Conservation (phyloP, 2,888 invertebrate species). For the Phyllotreta striolata region DNA sequence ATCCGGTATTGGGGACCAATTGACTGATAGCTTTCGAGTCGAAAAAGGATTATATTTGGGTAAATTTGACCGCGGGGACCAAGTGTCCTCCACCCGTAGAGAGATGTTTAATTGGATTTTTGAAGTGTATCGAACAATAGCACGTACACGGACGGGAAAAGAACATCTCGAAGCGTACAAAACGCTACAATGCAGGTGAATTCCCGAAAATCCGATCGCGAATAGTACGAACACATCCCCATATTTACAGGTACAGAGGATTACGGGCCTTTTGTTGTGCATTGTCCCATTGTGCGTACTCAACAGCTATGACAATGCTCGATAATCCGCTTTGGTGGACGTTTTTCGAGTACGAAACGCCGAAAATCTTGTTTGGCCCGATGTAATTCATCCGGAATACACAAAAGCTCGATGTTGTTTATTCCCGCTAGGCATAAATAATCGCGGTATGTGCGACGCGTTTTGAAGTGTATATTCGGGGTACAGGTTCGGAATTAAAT, state of each 20-base stretch:
- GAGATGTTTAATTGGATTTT: too few species aligned
- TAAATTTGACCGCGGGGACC: too few species aligned
- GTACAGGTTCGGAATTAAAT: conserved; percentile 18
- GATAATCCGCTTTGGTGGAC: conserved; percentile 52
- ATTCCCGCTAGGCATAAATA: conserved; percentile 50
- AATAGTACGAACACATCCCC: not conserved
- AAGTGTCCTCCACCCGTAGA: too few species aligned
- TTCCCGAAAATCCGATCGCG: too few species aligned
- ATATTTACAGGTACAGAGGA: conserved; percentile 41
- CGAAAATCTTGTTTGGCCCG: conserved; percentile 43
- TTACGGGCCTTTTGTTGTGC: conserved; percentile 35
- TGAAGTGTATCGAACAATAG: too few species aligned
- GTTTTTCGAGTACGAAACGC: conserved; percentile 38
- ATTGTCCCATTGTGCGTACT: conserved; percentile 48
- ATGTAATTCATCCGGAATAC: conserved; percentile 46
- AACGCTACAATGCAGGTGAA: too few species aligned
- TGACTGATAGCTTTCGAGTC: too few species aligned
- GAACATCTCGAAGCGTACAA: too few species aligned
- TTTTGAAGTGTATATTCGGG: conserved; percentile 28
- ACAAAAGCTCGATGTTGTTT: conserved; percentile 47
- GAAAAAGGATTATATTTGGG: too few species aligned
- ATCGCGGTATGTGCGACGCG: conserved; percentile 51
- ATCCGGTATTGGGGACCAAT: too few species aligned
- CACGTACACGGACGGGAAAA: too few species aligned
- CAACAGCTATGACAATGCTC: conserved; percentile 50